Base-by-base conservation (phyloP, 2,113 vertebrate genomes). In the Dolichotis patagonum region DNA sequence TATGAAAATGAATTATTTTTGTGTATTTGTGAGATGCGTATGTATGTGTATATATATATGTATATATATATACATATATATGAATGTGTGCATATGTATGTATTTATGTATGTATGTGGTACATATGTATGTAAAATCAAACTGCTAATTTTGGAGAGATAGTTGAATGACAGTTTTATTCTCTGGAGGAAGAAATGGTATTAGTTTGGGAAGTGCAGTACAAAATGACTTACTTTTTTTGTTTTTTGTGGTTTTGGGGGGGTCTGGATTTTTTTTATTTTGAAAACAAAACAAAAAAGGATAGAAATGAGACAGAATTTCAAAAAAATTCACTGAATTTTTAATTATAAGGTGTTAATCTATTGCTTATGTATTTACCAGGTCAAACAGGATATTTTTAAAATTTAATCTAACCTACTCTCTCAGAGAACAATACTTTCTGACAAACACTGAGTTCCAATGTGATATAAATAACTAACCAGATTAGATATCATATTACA, bases 391-490 rank as follows among this genome's bases (percentile, higher is more conserved):
- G 35, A 32, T 63, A n/a, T 16, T 60, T 90, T 63, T 78, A 60
- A 69, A 82, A 30, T 69, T 92, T 69, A 96, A 81, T 41, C 54
- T 88, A 73, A 85, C 30, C 49, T 9, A 88, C 19, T 24, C 83
- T 81, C 54, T 49, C 41, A 80, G 71, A 96, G 22, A 90, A 62
- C 13, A 94, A 14, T 54, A 90, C 41, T 65, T 84, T 62, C 20
- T 16, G 8, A 26, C 41, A 73, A 98, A 98, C 93, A 95, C 87
- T 96, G 94, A 95, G n/a, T 28, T 93, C 19, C 41, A 92, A 95
- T 94, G 82, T 96, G 95, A 98, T 97, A 97, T 93, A 96, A 97
- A 93, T 94, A 94, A 98, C 88, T 92, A 96, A 96, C 97, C 75
- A 94, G 38, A 97, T 96, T 96, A 97, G 85, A 95, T 88, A 91